Evolutionary conservation across 2,888 invertebrate species (phyloP).

Genomic region (Clusia tigrina): DNA sequence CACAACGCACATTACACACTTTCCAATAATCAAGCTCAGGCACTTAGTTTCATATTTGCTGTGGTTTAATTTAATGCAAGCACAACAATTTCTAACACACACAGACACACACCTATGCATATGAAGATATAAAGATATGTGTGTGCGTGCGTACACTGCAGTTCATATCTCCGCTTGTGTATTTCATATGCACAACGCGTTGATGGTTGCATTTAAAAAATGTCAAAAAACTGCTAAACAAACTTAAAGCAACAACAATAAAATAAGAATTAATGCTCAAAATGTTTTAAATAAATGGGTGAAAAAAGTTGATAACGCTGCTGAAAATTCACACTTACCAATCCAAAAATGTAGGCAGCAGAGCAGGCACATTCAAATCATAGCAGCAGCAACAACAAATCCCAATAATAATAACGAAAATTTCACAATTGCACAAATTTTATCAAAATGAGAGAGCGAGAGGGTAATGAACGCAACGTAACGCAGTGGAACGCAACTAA

Average conservation of each 20-base stretch:
- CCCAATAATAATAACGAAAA: neutral
- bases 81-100: constrained; percentile 5
- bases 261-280: constrained; percentile 1
- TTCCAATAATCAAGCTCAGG: neutral
- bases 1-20: neutral
- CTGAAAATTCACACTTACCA: constrained; percentile 16
- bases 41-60: neutral
- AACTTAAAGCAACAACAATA: too few species aligned
- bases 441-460: neutral
- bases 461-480: constrained; percentile 1
- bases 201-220: neutral
- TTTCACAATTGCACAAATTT: constrained; percentile 10
- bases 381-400: neutral
- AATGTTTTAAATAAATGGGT: neutral
- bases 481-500: neutral
- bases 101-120: neutral
- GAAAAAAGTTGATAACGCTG: constrained; percentile 15
- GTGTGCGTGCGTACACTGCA: too few species aligned
- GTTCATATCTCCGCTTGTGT: neutral
- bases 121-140: neutral
- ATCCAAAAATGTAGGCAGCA: neutral
- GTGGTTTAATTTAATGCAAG: too few species aligned
- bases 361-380: neutral
- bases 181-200: neutral
- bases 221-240: neutral